Evolutionary conservation across 2,797 vertebrate species (phyloP).

Genomic region (Chaunax sp.): DNA sequence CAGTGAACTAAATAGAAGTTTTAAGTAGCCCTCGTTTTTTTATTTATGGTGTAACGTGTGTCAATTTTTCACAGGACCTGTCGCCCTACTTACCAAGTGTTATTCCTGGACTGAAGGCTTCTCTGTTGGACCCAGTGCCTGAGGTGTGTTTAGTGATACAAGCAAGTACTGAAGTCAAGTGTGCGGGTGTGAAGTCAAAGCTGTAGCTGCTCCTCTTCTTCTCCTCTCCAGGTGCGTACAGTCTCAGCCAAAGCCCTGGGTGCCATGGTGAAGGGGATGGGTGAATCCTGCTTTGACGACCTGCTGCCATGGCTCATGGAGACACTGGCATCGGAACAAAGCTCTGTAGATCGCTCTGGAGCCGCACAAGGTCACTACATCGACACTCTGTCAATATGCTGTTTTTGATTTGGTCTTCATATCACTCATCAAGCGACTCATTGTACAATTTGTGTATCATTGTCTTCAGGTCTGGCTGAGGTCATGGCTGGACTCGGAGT

Average conservation of each 20-base stretch:
- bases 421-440: background rate
- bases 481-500: slow-evolving; percentile 98
- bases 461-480: slow-evolving; percentile 91
- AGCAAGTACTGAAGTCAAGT: background rate
- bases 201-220: background rate
- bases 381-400: background rate
- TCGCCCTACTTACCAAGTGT: slow-evolving; percentile 98
- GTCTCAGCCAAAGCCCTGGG: slow-evolving; percentile 98
- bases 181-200: background rate
- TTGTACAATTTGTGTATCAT: background rate
- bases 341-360: slow-evolving; percentile 98
- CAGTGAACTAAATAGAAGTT: background rate
- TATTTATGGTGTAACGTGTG: background rate
- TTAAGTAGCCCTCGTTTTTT: background rate
- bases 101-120: slow-evolving; percentile 95
- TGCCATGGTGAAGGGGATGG: slow-evolving; percentile 99
- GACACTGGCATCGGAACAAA: slow-evolving; percentile 96
- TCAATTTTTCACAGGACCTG: slow-evolving; percentile 86
- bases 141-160: slow-evolving; percentile 84
- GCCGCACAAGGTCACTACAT: slow-evolving; percentile 91
- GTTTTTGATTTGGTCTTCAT: background rate
- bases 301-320: slow-evolving; percentile 98
- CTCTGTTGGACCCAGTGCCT: slow-evolving; percentile 96
- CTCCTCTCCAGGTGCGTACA: slow-evolving; percentile 89
- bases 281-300: slow-evolving; percentile 96